Percentiles rank a stretch among this genome's conserved stretches.
Conservation (phyloP, 2,113 vertebrate species). For the Urocynchramus pylzowi region DNA sequence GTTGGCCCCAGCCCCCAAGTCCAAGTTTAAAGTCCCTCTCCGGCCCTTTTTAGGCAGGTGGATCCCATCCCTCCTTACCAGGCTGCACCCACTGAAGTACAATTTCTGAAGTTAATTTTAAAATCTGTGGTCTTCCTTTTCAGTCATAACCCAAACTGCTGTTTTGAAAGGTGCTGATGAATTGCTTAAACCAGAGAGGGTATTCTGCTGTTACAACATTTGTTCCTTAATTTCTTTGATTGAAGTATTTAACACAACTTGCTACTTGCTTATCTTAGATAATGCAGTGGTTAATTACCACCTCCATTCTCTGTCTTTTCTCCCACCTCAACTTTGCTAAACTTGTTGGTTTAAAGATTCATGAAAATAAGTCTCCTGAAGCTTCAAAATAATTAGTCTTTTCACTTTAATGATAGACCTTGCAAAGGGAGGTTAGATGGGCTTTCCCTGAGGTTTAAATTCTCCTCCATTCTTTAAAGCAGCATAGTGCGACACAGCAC, state of each 20-base stretch:
- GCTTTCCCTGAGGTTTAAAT: neutral
- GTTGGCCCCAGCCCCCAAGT: rapidly evolving
- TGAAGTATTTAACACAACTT: neutral
- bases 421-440: neutral
- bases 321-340: neutral
- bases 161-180: neutral
- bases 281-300: neutral
- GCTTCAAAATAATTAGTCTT: neutral
- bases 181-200: neutral
- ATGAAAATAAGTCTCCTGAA: neutral
- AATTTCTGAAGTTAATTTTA: neutral
- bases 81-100: neutral
- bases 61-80: neutral
- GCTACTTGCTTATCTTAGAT: neutral
- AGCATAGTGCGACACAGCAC: neutral
- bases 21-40: neutral
- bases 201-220: neutral
- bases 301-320: neutral
- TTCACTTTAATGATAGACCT: neutral
- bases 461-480: neutral
- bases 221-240: neutral
- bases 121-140: neutral
- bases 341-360: neutral
- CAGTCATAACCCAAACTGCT: neutral
- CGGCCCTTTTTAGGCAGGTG: neutral